Evolutionary conservation across 2,113 vertebrate genomes (phyloP).

Genomic region (Acanthochromis polyacanthus): DNA sequence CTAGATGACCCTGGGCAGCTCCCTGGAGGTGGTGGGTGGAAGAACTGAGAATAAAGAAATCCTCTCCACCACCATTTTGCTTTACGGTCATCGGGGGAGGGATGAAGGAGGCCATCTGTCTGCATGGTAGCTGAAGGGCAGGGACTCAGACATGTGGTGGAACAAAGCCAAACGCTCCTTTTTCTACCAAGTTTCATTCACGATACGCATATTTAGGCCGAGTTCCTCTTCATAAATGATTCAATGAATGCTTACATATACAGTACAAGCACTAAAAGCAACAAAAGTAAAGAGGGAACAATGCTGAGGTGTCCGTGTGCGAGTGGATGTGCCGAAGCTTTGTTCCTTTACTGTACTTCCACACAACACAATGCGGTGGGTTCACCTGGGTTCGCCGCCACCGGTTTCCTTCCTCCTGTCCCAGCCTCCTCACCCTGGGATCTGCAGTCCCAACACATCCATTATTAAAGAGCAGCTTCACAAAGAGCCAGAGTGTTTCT

Average conservation of each 20-base stretch:
- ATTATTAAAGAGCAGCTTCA: slow-evolving; percentile 77
- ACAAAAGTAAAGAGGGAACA: background rate
- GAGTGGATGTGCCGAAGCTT: background rate
- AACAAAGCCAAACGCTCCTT: slow-evolving; percentile 25
- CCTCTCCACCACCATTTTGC: slow-evolving; percentile 49
- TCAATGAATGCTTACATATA: slow-evolving; percentile 11
- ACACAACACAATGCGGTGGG: slow-evolving; percentile 48
- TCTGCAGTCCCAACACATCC: slow-evolving; percentile 77
- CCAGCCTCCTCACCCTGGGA: slow-evolving; percentile 62
- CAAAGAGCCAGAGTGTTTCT: slow-evolving; percentile 70
- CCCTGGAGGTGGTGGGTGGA: slow-evolving; percentile 47
- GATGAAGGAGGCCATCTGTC: slow-evolving; percentile 54
- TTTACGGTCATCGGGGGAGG: slow-evolving; percentile 40
- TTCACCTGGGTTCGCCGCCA: slow-evolving; percentile 44
- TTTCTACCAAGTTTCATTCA: slow-evolving; percentile 5
- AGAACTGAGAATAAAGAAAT: slow-evolving; percentile 60
- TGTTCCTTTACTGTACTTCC: slow-evolving; percentile 30
- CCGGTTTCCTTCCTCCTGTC: slow-evolving; percentile 50
- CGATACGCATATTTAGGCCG: slow-evolving; percentile 13
- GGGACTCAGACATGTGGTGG: slow-evolving; percentile 16
- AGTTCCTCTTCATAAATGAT: slow-evolving; percentile 31
- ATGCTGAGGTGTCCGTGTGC: background rate
- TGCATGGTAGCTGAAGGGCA: slow-evolving; percentile 43
- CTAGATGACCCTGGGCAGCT: slow-evolving; percentile 67
- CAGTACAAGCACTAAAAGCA: slow-evolving; percentile 25